These are phyloP conservation scores for Dicentrarchus labrax DNA, from an alignment of 2,113 vertebrate genomes.

Conservation along the genomic window DNA sequence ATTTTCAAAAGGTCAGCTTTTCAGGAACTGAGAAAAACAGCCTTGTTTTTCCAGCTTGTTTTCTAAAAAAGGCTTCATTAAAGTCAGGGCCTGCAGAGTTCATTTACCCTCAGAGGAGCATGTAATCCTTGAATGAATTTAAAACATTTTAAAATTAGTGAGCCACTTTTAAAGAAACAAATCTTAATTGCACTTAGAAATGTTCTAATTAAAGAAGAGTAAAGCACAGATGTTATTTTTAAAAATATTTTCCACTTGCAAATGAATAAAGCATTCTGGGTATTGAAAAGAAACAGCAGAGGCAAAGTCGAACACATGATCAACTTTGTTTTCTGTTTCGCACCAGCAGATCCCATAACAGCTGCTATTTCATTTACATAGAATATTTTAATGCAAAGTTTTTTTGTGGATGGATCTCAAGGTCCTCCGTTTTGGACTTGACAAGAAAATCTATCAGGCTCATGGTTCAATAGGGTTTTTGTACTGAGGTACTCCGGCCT, in stretches of 20 bases:
- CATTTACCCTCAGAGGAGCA: neutral
- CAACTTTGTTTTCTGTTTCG: neutral
- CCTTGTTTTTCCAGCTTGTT: slow-evolving; percentile 10
- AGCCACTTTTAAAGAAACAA: slow-evolving; percentile 7
- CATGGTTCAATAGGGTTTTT: neutral
- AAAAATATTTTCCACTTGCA: neutral
- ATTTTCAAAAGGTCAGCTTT: slow-evolving; percentile 64
- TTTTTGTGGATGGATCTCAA: neutral
- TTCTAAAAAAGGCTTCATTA: slow-evolving; percentile 31
- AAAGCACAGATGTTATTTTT: neutral
- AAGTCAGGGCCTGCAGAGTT: neutral
- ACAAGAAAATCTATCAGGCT: neutral
- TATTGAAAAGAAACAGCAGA: neutral
- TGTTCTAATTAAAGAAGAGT: slow-evolving; percentile 14
- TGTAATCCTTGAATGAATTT: slow-evolving; percentile 5
- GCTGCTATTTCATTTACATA: neutral
- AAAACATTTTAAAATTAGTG: slow-evolving; percentile 2
- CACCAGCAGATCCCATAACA: neutral
- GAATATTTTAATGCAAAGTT: neutral
- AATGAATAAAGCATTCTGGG: neutral
- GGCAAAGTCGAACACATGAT: neutral
- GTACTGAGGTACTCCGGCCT: neutral
- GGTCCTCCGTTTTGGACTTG: neutral
- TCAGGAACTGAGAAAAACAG: slow-evolving; percentile 30
- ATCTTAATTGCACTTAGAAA: slow-evolving; percentile 16